These are phyloP conservation scores for Cremastinae sp. DNA, from an alignment of 2,888 invertebrate species.

Conservation along the genomic window DNA sequence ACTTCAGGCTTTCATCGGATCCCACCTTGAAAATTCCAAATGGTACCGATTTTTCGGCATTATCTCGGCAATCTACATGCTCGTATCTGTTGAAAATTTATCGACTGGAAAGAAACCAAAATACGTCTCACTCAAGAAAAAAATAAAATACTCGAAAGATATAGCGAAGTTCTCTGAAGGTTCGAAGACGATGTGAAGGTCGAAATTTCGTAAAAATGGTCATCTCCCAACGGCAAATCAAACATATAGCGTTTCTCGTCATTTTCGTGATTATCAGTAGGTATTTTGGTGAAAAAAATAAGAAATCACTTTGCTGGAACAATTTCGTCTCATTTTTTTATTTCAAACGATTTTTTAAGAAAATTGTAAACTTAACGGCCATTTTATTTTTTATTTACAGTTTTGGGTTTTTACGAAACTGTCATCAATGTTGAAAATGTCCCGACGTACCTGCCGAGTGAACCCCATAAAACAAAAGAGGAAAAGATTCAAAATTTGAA, in stretches of 20 bases:
- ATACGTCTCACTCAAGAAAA: conserved; percentile 28
- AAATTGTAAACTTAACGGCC: conserved; percentile 4
- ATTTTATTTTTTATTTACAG: conserved; percentile 65
- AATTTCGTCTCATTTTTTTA: neutral
- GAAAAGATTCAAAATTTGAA: neutral
- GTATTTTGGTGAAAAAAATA: conserved; percentile 49
- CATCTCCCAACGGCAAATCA: conserved; percentile 76
- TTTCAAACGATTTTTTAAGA: conserved; percentile 5
- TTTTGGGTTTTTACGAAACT: conserved; percentile 79
- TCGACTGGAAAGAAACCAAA: neutral
- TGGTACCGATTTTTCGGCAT: neutral
- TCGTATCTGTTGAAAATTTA: no score
- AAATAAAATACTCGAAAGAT: neutral
- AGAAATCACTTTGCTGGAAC: conserved; percentile 6
- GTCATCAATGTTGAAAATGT: conserved; percentile 76
- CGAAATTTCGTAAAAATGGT: conserved; percentile 68
- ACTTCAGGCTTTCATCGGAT: neutral
- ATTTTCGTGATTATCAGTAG: conserved; percentile 76
- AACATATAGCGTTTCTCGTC: conserved; percentile 74
- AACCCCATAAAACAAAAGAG: conserved; percentile 7
- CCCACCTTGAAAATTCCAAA: conserved; percentile 1
- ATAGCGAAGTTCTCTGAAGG: neutral
- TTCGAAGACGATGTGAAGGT: neutral
- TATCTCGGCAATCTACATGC: no score
- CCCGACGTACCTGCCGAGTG: conserved; percentile 60